phyloP scores from a whole-genome alignment of 2,888 invertebrate species.

The Nycteola revayana region DNA sequence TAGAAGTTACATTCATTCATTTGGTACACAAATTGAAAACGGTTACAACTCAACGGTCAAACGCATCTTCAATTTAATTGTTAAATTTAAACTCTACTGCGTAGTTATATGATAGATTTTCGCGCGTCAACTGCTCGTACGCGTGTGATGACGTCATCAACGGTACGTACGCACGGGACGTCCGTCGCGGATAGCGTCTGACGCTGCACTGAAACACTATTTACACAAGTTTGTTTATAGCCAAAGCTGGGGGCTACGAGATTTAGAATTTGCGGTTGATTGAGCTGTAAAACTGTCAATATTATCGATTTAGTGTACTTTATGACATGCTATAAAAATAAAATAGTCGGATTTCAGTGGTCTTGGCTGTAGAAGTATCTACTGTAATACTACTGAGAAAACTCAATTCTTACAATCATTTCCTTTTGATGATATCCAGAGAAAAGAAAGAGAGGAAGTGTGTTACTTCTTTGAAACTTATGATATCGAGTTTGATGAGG shows the following conservation, averaged over 20 bases:
- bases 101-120: constrained; percentile 13
- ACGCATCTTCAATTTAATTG: constrained; percentile 31
- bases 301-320: constrained; percentile 21
- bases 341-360: no score
- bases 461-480: no score
- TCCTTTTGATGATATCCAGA: no score
- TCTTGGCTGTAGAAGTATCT: no score
- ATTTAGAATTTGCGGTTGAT: constrained; percentile 32
- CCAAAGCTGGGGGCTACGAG: constrained; percentile 26
- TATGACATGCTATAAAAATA: no score
- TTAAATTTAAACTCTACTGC: constrained; percentile 23
- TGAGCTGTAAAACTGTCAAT: constrained; percentile 31
- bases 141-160: constrained; percentile 33
- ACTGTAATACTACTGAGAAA: no score
- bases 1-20: no score
- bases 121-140: constrained; percentile 7
- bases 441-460: no score
- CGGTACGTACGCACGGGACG: constrained; percentile 27
- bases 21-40: constrained; percentile 42
- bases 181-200: constrained; percentile 34
- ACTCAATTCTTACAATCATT: no score
- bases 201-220: constrained; percentile 40
- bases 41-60: constrained; percentile 34
- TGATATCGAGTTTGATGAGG: no score
- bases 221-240: constrained; percentile 37